phyloP scores from a whole-genome alignment of 2,113 vertebrate genomes.

The Rhabdomys dilectus region DNA sequence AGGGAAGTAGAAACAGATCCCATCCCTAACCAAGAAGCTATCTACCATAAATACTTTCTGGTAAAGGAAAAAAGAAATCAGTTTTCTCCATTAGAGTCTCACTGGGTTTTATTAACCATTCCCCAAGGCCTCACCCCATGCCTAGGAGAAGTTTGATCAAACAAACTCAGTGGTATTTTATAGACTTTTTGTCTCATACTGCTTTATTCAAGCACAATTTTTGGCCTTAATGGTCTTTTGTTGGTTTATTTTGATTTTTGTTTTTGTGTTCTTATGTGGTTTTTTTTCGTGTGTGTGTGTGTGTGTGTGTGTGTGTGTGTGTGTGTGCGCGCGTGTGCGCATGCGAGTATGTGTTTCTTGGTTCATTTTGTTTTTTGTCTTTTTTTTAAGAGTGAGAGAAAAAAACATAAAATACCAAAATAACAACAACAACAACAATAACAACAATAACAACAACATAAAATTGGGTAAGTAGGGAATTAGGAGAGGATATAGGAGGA shows the following conservation, averaged over 20 bases:
- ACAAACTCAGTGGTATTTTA: not conserved
- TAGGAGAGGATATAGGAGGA: too few relatives aligned
- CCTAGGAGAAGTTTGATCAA: not conserved
- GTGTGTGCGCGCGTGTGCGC: not conserved
- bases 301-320: not conserved
- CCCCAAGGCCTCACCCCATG: not conserved
- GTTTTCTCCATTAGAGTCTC: not conserved
- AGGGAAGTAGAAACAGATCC: not conserved
- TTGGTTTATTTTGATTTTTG: not conserved
- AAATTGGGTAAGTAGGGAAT: not conserved
- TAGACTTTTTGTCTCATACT: not conserved
- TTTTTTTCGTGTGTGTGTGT: not conserved
- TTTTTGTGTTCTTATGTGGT: not conserved
- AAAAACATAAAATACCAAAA: too few relatives aligned
- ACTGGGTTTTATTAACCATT: not conserved
- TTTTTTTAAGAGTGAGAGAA: not conserved
- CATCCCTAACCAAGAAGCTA: not conserved
- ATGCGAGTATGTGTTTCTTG: not conserved
- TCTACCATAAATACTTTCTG: not conserved
- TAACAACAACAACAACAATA: too few relatives aligned
- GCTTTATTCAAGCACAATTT: not conserved
- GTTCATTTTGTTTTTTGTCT: not conserved
- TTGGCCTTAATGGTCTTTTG: not conserved
- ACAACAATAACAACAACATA: not conserved
- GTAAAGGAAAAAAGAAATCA: not conserved